These are phyloP conservation scores for Microcebus tavaratra DNA, from an alignment of 2,113 vertebrate species.

Conservation along the genomic window DNA sequence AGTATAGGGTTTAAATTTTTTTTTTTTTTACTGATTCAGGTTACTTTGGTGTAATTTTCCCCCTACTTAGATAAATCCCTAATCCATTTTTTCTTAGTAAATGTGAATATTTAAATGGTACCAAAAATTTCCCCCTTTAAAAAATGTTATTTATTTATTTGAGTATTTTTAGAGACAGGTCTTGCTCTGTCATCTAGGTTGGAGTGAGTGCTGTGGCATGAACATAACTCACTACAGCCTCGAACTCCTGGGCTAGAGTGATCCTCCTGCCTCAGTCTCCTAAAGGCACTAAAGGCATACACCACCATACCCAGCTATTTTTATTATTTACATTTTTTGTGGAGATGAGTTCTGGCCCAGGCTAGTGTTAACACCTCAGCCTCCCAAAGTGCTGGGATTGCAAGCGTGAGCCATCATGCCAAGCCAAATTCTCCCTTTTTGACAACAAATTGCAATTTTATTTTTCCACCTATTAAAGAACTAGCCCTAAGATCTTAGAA, in stretches of 20 bases:
- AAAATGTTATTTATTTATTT: no score
- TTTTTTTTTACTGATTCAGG: neutral
- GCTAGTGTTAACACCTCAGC: neutral
- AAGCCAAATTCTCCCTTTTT: neutral
- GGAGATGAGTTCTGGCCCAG: no score
- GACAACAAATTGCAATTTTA: neutral
- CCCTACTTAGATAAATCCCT: neutral
- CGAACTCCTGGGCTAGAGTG: neutral
- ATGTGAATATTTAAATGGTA: neutral
- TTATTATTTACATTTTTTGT: no score
- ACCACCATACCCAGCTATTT: no score
- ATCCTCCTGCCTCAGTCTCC: neutral
- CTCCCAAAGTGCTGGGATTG: neutral
- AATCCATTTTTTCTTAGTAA: neutral
- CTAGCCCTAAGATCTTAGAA: neutral
- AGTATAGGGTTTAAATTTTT: neutral
- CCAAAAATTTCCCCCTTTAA: neutral
- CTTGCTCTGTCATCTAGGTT: no score
- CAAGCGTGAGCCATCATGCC: neutral
- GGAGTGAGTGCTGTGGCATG: no score
- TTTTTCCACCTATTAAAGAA: neutral
- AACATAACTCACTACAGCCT: neutral
- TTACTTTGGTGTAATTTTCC: conserved; percentile 35
- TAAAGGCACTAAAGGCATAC: neutral
- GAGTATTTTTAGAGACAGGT: no score